Base-by-base conservation (phyloP, 2,797 vertebrate species). In the Bradypodion pumilum region DNA sequence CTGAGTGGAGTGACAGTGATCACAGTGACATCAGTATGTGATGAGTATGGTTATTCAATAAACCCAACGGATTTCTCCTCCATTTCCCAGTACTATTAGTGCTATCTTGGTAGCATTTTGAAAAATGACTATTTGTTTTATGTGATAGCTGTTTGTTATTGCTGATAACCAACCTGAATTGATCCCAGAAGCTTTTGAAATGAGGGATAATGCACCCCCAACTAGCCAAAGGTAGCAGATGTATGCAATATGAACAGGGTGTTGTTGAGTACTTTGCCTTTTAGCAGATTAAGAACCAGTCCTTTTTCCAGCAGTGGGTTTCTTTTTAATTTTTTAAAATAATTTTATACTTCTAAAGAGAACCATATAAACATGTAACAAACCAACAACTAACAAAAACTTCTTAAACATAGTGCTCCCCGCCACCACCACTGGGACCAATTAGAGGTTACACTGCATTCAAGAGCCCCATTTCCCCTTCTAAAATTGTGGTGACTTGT, bases 101-200 rank as follows among this genome's bases (percentile, higher is more conserved):
- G 69, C 72, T 65, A 78, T 79, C 16, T 79, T 63, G 62, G 62
- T 66, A 89, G 88, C 81, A 59, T 89, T 86, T 87, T 0, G 1
- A 89, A 88, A 91, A 89, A 84, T 83, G 90, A 89, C 83, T 85
- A 84, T 83, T 83, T 16, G 88, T 92, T 85, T 29, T 85, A 60
- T 90, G 89, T 93, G 90, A 91, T 92, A 90, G 92, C 90, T 91
- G 86, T 90, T 89, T 90, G 88, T 91, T 89, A 90, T 80, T 89
- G 87, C 62, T 8, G 0, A 87, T 91, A 92, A 88, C 90, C 89
- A 89, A 90, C 92, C 85, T 93, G 90, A 89, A 90, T 86, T 85
- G n/a, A 80, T 87, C 89, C 0, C 69, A 88, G 88, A 88, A 83
- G 40, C 86, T 91, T 86, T 92, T 91, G 89, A 92, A 93, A 93